A percentile compares a stretch with the other conserved stretches of the same genome.
phyloP scores from a whole-genome alignment of 1,140 invertebrate genomes.

The Calliphora vicina region DNA sequence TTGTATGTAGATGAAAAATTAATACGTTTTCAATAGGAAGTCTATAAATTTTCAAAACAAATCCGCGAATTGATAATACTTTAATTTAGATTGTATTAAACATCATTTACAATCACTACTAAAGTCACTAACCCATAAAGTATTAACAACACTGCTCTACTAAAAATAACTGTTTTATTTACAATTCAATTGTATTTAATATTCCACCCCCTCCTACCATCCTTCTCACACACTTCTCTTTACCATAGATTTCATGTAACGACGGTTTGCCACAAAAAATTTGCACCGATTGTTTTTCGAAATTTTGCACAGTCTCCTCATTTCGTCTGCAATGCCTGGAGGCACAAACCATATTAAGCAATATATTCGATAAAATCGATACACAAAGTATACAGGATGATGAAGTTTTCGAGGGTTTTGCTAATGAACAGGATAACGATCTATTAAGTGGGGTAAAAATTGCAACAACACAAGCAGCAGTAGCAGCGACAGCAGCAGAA shows the following conservation, averaged over 20 bases:
- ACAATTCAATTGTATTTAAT: not conserved
- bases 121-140: no score
- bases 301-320: conserved; percentile 55
- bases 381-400: conserved; percentile 38
- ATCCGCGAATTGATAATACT: no score
- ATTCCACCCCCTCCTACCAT: not conserved
- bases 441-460: no score
- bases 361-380: conserved; percentile 61
- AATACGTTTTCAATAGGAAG: no score
- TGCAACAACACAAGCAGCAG: not conserved
- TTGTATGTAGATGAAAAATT: no score
- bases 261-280: conserved; percentile 59
- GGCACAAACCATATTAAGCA: conserved; percentile 53
- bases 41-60: no score
- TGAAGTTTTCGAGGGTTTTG: conserved; percentile 20
- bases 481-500: conserved; percentile 1
- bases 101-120: not conserved
- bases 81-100: no score
- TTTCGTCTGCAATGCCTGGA: conserved; percentile 57
- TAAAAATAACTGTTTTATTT: conserved; percentile 7
- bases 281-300: conserved; percentile 57
- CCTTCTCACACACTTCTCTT: not conserved
- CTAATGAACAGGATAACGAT: conserved; percentile 34
- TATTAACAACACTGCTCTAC: not conserved
- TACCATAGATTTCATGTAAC: conserved; percentile 51